These are phyloP conservation scores for Eurystomus glaucurus DNA, from an alignment of 2,797 vertebrate genomes.

Conservation along the genomic window DNA sequence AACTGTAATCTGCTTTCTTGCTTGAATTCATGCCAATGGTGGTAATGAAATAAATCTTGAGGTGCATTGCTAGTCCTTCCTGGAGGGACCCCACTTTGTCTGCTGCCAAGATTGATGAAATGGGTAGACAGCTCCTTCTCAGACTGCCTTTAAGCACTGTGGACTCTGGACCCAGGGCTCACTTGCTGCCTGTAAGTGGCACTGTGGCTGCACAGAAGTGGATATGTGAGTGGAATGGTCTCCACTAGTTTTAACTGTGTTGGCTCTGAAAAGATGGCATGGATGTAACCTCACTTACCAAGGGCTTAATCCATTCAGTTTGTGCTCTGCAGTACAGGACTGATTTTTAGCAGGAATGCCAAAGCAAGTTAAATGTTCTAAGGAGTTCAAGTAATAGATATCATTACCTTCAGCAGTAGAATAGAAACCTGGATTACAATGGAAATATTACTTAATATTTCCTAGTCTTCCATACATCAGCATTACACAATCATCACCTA, in stretches of 20 bases:
- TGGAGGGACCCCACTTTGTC: neutral
- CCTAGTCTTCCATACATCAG: neutral
- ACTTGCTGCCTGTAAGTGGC: neutral
- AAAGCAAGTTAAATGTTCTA: neutral
- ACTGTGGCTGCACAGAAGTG: neutral
- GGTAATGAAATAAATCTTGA: neutral
- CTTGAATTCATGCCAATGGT: neutral
- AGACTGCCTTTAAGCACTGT: neutral
- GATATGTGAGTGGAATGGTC: neutral
- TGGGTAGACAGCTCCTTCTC: neutral
- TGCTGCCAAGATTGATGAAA: neutral
- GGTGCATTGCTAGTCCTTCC: neutral
- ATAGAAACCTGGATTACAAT: neutral
- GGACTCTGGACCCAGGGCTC: neutral
- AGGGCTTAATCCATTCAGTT: neutral
- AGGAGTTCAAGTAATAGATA: neutral
- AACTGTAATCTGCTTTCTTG: neutral
- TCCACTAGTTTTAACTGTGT: neutral
- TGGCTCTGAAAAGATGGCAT: neutral
- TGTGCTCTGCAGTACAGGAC: neutral
- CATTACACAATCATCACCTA: neutral
- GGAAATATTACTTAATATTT: neutral
- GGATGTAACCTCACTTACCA: neutral
- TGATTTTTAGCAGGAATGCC: neutral
- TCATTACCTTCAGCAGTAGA: neutral